phyloP scores from a whole-genome alignment of 2,113 vertebrate genomes.

The Lampris megalopsis region DNA sequence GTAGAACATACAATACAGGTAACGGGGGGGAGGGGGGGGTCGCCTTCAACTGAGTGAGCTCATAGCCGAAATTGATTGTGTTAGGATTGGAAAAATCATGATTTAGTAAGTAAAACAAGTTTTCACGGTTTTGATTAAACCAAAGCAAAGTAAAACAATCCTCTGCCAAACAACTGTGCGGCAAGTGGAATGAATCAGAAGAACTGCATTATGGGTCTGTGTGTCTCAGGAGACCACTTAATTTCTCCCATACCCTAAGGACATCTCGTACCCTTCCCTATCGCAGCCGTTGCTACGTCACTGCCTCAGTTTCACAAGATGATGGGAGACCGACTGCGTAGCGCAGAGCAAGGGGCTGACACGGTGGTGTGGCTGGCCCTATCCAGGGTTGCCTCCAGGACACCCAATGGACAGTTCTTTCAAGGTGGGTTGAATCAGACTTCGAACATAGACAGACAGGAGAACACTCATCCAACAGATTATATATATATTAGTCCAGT shows the following conservation, averaged over 20 bases:
- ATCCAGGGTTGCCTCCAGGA: constrained; percentile 57
- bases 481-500: neutral
- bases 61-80: too few species aligned
- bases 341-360: constrained; percentile 75
- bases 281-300: constrained; percentile 74
- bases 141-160: too few species aligned
- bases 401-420: constrained; percentile 74
- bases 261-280: neutral
- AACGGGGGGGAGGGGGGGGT: too few species aligned
- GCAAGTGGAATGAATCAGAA: too few species aligned
- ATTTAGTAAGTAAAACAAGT: too few species aligned
- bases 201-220: too few species aligned
- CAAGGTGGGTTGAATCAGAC: constrained; percentile 64
- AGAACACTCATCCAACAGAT: neutral
- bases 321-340: constrained; percentile 76
- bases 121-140: too few species aligned
- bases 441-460: neutral
- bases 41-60: too few species aligned
- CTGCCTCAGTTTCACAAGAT: constrained; percentile 81
- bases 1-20: too few species aligned
- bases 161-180: too few species aligned
- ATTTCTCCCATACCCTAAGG: neutral
- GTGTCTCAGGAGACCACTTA: too few species aligned
- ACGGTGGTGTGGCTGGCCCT: constrained; percentile 77
- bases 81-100: too few species aligned